These are phyloP conservation scores for Ascidia mentula DNA, from an alignment of 23 tunicate genomes.

Conservation along the genomic window DNA sequence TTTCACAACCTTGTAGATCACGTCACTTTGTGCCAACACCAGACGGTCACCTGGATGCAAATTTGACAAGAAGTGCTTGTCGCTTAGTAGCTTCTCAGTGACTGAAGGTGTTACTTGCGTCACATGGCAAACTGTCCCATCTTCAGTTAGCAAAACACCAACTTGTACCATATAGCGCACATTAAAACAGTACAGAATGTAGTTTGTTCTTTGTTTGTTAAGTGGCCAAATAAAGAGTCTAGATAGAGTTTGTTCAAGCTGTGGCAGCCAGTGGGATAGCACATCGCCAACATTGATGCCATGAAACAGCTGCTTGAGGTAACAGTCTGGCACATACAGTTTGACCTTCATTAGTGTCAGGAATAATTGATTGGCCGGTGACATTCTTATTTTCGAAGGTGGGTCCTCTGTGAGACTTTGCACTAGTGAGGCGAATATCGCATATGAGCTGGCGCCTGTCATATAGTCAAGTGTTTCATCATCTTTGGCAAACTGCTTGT, in stretches of 20 bases:
- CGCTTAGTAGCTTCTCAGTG: neutral
- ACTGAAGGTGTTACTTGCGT: neutral
- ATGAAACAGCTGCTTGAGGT: neutral
- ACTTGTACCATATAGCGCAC: neutral
- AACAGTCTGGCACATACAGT: neutral
- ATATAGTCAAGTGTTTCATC: neutral
- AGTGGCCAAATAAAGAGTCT: neutral
- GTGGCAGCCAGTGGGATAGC: neutral
- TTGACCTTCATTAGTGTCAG: neutral
- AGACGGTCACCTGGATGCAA: neutral
- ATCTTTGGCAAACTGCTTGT: slow-evolving; percentile 2
- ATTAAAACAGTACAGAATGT: neutral
- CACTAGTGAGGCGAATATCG: neutral
- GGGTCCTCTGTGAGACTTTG: neutral
- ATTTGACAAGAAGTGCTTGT: neutral
- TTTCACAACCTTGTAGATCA: neutral
- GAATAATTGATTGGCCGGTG: neutral
- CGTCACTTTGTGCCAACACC: neutral
- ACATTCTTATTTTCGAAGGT: neutral
- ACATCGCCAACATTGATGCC: neutral
- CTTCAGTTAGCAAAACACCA: neutral
- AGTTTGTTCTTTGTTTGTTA: neutral
- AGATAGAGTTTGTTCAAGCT: neutral
- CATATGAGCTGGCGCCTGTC: neutral
- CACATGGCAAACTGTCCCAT: neutral